Conservation (phyloP, 1,140 invertebrate species). For the Charaxes varanes region DNA sequence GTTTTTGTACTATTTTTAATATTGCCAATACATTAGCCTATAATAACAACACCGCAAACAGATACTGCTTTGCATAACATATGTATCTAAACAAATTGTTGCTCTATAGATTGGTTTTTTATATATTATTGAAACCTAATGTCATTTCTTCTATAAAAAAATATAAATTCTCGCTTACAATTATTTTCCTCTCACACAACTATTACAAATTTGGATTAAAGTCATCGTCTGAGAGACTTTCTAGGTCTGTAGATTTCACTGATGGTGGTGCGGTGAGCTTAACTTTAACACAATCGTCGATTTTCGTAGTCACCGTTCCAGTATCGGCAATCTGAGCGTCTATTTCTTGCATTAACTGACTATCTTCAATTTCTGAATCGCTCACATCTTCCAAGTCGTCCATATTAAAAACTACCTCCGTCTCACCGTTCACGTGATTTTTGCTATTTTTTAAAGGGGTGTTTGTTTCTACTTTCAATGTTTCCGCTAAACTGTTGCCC, state of each 20-base stretch:
- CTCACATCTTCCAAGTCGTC: conserved; percentile 28
- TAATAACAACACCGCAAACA: too few relatives aligned
- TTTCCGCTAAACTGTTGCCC: too few relatives aligned
- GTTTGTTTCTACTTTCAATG: conserved; percentile 1
- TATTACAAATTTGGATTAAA: conserved; percentile 16
- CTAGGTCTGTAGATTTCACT: conserved; percentile 19
- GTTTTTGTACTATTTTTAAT: too few relatives aligned
- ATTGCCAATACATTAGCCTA: too few relatives aligned
- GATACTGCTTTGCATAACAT: too few relatives aligned
- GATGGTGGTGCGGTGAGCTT: conserved; percentile 17
- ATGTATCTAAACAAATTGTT: too few relatives aligned
- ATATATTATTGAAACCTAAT: too few relatives aligned
- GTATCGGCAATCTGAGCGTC: conserved; percentile 33
- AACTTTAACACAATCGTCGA: conserved; percentile 12
- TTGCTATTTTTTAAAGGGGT: conserved; percentile 1
- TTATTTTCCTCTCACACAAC: too few relatives aligned
- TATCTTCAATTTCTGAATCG: conserved; percentile 31
- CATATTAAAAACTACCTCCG: conserved; percentile 13
- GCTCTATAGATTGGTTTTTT: too few relatives aligned
- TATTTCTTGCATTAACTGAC: conserved; percentile 30
- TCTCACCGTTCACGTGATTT: conserved; percentile 4
- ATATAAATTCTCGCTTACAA: too few relatives aligned
- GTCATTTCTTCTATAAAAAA: too few relatives aligned
- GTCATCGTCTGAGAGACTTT: conserved; percentile 30
- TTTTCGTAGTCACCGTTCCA: conserved; percentile 2